Evolutionary conservation across 2,797 vertebrate species (phyloP).

Genomic region (Huso huso): DNA sequence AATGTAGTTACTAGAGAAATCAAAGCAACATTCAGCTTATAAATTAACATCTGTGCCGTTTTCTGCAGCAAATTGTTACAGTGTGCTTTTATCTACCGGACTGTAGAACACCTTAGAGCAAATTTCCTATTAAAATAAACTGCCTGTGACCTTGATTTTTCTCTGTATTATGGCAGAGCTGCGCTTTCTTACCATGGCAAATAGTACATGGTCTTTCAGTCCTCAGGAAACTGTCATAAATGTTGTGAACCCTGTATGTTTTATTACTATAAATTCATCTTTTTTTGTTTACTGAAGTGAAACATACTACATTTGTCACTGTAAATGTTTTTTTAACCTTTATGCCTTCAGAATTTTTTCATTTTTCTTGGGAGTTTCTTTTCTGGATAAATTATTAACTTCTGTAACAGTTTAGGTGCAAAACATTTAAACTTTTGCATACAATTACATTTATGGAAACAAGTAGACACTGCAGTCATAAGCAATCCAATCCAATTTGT

Average conservation of each 20-base stretch:
- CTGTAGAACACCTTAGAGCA: background rate
- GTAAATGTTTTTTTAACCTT: background rate
- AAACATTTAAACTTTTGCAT: too few relatives aligned
- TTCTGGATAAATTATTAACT: too few relatives aligned
- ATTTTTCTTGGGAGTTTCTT: too few relatives aligned
- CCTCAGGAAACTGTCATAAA: slow-evolving; percentile 1
- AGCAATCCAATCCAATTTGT: too few relatives aligned
- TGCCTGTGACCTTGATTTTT: slow-evolving; percentile 1
- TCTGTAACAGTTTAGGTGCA: too few relatives aligned
- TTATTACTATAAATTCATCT: slow-evolving; percentile 1
- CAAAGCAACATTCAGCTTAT: background rate
- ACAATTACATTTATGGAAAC: too few relatives aligned
- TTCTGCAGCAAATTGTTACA: background rate
- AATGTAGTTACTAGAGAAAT: slow-evolving; percentile 10
- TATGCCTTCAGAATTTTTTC: too few relatives aligned
- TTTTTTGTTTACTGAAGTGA: background rate
- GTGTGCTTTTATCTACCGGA: background rate
- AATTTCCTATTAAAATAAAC: slow-evolving; percentile 1
- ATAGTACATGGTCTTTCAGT: background rate
- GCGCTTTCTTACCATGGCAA: background rate
- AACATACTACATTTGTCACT: background rate
- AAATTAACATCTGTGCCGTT: slow-evolving; percentile 2
- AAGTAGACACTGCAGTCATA: too few relatives aligned
- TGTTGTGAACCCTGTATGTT: background rate
- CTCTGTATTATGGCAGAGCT: background rate